phyloP scores from a whole-genome alignment of 2,113 vertebrate species.

The Lonchura striata region DNA sequence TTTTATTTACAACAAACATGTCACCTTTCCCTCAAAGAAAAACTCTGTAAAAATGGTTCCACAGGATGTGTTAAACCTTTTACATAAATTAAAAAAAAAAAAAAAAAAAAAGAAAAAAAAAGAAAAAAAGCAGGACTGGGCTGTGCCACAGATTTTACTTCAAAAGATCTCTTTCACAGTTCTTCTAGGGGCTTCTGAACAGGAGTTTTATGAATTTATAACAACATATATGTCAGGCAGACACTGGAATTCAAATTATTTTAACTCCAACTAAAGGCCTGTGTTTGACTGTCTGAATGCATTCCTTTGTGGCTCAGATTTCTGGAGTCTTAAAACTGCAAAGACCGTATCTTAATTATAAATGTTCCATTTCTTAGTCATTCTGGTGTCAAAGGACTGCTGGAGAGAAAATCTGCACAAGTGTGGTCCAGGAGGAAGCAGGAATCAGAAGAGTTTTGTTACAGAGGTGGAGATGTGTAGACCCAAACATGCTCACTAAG shows the following conservation, averaged over 20 bases:
- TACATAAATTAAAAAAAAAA: neutral
- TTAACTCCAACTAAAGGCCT: constrained; percentile 55
- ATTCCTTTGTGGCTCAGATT: constrained; percentile 52
- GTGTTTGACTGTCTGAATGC: constrained; percentile 42
- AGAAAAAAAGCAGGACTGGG: neutral
- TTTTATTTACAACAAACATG: constrained; percentile 11
- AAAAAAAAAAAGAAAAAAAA: neutral
- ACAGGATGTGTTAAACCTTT: neutral
- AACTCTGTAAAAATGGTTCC: neutral
- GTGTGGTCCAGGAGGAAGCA: neutral
- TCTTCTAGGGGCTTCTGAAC: neutral
- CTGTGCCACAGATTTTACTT: neutral
- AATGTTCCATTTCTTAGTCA: constrained; percentile 13
- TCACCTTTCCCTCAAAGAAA: neutral
- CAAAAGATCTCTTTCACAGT: constrained; percentile 28
- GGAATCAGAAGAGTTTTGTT: neutral
- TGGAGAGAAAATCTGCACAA: neutral
- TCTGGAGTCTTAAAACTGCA: constrained; percentile 4
- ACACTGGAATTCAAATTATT: constrained; percentile 65
- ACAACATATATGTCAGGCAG: constrained; percentile 52
- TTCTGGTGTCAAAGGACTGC: neutral
- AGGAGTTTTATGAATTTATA: constrained; percentile 43
- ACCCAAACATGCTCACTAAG: neutral
- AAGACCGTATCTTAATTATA: neutral
- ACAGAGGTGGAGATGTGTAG: neutral